Percentiles rank a stretch among this genome's conserved stretches.
phyloP scores from a whole-genome alignment of 2,888 invertebrate genomes.

The Smittia aterrima region DNA sequence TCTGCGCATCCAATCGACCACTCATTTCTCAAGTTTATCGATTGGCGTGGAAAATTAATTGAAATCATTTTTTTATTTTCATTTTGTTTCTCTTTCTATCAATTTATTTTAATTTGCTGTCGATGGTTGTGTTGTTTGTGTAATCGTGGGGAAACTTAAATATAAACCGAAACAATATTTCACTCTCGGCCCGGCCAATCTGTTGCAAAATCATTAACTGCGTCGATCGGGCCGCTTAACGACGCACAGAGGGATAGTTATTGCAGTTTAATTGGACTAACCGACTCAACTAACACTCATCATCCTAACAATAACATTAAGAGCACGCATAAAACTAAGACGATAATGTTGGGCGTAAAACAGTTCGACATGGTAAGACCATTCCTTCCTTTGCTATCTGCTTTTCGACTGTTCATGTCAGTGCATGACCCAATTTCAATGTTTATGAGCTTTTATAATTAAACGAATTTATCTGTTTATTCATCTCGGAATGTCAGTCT shows the following conservation, averaged over 20 bases:
- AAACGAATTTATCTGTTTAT: no score
- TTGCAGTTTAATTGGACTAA: constrained; percentile 47
- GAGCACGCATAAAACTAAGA: constrained; percentile 25
- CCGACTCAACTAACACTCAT: constrained; percentile 43
- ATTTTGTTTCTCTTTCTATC: constrained; percentile 39
- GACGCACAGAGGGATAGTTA: constrained; percentile 49
- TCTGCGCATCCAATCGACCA: background rate
- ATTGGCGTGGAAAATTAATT: constrained; percentile 38
- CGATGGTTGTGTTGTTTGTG: constrained; percentile 6
- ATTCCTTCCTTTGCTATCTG: background rate
- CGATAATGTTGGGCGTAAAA: constrained; percentile 42
- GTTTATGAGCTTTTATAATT: no score
- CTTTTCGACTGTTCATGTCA: background rate
- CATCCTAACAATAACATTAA: constrained; percentile 14
- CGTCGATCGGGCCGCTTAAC: background rate
- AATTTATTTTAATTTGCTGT: constrained; percentile 35
- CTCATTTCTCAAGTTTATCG: constrained; percentile 9
- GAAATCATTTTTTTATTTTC: constrained; percentile 36
- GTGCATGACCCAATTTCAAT: no score
- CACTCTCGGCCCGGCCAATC: constrained; percentile 4
- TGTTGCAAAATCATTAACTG: background rate
- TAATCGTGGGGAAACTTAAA: background rate
- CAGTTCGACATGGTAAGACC: constrained; percentile 43
- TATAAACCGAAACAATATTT: background rate
- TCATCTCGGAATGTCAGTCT: no score